Percentiles rank a stretch among this genome's conserved stretches.
Evolutionary conservation across 2,888 invertebrate species (phyloP).

Genomic region (Galeruca laticollis): DNA sequence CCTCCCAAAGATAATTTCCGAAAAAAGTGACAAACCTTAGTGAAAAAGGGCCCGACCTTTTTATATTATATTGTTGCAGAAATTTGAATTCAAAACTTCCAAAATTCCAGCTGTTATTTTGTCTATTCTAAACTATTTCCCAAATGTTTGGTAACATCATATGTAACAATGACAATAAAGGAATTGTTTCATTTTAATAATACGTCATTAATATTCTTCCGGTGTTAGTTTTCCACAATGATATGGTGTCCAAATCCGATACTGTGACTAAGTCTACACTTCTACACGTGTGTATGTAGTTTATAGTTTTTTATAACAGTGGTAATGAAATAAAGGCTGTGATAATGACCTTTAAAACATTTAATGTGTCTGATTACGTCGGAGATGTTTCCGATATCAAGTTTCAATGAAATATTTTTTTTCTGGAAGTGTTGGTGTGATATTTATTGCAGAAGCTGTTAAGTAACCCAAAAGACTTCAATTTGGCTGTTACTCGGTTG

Average conservation of each 20-base stretch:
- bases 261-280: conserved; percentile 18
- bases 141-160: no score
- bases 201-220: no score
- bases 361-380: conserved; percentile 27
- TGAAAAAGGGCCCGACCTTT: no score
- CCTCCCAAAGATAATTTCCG: no score
- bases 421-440: not conserved
- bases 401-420: conserved; percentile 21
- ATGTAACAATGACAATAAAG: no score
- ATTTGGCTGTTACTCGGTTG: not conserved
- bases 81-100: no score
- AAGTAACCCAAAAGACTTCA: not conserved
- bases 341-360: conserved; percentile 45
- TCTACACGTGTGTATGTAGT: conserved; percentile 45
- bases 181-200: no score
- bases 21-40: no score
- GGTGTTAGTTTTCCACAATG: no score
- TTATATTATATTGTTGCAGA: no score
- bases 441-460: not conserved
- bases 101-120: no score
- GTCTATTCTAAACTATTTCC: no score
- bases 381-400: conserved; percentile 28
- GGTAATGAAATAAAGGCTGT: conserved; percentile 44
- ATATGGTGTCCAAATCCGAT: not conserved
- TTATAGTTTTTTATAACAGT: conserved; percentile 34